These are phyloP conservation scores for Premnoplex brunnescens DNA, from an alignment of 2,797 vertebrate species.

Conservation along the genomic window DNA sequence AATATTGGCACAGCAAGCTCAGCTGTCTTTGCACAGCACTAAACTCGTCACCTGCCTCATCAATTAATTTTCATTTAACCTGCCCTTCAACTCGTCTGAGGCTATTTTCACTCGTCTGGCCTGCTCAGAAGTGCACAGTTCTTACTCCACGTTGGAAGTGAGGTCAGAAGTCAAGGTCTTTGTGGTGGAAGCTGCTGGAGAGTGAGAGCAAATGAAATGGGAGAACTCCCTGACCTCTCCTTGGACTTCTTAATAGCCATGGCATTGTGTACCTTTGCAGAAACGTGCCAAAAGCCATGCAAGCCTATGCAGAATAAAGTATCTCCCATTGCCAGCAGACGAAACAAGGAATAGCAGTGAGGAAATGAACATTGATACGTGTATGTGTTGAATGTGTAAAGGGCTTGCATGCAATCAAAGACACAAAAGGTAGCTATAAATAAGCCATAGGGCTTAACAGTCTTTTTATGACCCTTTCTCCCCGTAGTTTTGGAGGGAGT, in stretches of 20 bases:
- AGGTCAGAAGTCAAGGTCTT: neutral
- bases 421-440: neutral
- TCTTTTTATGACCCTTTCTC: neutral
- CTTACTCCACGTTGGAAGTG: neutral
- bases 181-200: neutral
- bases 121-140: neutral
- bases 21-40: neutral
- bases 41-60: constrained; percentile 10
- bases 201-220: neutral
- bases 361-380: neutral
- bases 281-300: neutral
- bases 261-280: neutral
- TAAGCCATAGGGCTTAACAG: neutral
- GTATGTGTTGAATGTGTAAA: neutral
- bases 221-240: neutral
- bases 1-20: neutral
- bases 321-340: neutral
- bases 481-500: neutral
- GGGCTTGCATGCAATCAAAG: neutral
- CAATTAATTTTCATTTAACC: constrained; percentile 47
- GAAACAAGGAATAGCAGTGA: neutral
- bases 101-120: neutral
- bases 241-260: neutral
- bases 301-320: neutral
- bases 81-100: constrained; percentile 54